Conservation (phyloP, 2,888 invertebrate species). For the Metellina segmentata region DNA sequence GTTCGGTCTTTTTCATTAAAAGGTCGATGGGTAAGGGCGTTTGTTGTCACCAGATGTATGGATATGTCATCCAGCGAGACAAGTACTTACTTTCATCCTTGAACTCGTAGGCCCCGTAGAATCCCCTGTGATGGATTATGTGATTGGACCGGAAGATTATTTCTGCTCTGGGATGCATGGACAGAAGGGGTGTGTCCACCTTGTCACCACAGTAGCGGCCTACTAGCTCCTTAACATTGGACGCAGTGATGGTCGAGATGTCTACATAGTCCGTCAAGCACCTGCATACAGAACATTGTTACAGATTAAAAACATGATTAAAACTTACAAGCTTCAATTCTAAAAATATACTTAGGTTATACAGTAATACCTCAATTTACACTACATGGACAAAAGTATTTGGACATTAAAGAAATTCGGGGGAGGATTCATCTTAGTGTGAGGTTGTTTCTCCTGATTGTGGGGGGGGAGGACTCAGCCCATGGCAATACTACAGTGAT, state of each 20-base stretch:
- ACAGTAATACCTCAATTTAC: too few relatives aligned
- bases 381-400: too few relatives aligned
- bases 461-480: too few relatives aligned
- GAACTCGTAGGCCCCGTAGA: slow-evolving; percentile 80
- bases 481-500: too few relatives aligned
- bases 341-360: too few relatives aligned
- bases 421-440: too few relatives aligned
- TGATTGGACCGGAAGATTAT: slow-evolving; percentile 80
- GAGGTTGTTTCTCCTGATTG: too few relatives aligned
- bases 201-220: slow-evolving; percentile 80
- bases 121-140: slow-evolving; percentile 79
- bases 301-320: not conserved
- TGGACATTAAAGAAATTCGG: too few relatives aligned
- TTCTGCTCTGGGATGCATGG: slow-evolving; percentile 80
- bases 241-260: slow-evolving; percentile 80
- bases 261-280: slow-evolving; percentile 80
- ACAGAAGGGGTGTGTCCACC: slow-evolving; percentile 79
- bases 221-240: slow-evolving; percentile 78
- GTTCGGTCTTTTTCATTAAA: not conserved
- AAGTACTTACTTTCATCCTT: slow-evolving; percentile 79
- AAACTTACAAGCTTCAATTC: too few relatives aligned
- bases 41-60: too few relatives aligned
- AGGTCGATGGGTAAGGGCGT: too few relatives aligned
- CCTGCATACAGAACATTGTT: slow-evolving; percentile 75
- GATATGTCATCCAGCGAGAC: too few relatives aligned